Percentiles rank a stretch among this genome's conserved stretches.
phyloP scores from a whole-genome alignment of 2,113 vertebrate species.

The Phylloscopus trochilus region DNA sequence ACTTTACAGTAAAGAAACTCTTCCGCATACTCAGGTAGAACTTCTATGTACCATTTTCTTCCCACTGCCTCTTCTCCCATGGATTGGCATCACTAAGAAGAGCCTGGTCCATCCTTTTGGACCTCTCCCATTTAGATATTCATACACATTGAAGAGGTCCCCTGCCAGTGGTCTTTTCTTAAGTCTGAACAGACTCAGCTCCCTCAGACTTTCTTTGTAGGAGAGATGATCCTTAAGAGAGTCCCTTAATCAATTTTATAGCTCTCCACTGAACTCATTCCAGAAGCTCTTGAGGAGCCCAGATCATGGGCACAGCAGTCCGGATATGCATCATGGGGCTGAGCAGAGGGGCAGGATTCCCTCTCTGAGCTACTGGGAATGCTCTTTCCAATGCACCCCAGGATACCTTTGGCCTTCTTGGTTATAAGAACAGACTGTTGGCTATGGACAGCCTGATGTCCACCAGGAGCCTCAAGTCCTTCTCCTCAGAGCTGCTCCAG shows the following conservation, averaged over 20 bases:
- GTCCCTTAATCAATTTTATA: not conserved
- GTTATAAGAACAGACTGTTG: not conserved
- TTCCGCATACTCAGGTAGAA: not conserved
- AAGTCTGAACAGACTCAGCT: accelerated
- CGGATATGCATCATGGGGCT: not conserved
- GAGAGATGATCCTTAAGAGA: not conserved
- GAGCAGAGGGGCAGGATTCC: not conserved
- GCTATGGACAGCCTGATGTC: not conserved
- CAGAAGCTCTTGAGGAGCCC: not conserved
- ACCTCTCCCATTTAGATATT: not conserved
- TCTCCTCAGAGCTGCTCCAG: not conserved
- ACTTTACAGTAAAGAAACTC: not conserved
- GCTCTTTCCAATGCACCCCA: not conserved
- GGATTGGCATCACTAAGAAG: not conserved
- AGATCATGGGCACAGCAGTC: not conserved
- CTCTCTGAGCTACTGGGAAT: not conserved
- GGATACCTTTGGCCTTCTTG: no score
- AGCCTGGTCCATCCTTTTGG: not conserved
- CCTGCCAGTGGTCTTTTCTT: accelerated
- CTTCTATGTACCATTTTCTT: not conserved
- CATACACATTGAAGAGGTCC: not conserved
- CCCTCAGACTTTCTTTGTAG: not conserved
- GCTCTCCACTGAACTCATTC: no score
- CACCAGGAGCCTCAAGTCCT: no score
- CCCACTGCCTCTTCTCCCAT: accelerated